A percentile compares a stretch with the other conserved stretches of the same genome.
These are phyloP conservation scores for Dicranocentrus wangi DNA, from an alignment of 2,888 invertebrate species.

Conservation along the genomic window DNA sequence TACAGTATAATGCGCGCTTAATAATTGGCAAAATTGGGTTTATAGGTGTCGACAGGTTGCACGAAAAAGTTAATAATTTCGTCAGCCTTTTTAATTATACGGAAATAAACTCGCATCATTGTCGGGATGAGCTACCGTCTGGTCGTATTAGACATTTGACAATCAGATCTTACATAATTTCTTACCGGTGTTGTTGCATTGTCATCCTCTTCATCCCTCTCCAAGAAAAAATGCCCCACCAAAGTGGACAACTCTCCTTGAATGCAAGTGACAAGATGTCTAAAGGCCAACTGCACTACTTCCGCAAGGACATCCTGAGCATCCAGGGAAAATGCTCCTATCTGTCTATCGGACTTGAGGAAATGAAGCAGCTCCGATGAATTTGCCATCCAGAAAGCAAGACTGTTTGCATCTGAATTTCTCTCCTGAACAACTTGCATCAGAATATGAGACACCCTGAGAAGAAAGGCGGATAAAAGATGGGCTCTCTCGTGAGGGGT, in stretches of 20 bases:
- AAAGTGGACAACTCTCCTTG: conserved; percentile 86
- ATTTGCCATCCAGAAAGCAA: conserved; percentile 98
- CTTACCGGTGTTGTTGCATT: conserved; percentile 80
- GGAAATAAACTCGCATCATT: no score
- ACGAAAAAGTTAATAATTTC: no score
- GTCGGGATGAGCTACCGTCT: no score
- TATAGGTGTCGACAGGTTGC: no score
- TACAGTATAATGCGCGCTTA: no score
- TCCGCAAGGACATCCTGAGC: conserved; percentile 95
- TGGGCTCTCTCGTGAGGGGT: conserved; percentile 94
- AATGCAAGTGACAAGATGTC: conserved; percentile 77
- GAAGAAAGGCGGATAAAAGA: conserved; percentile 89
- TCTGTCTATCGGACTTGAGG: conserved; percentile 94
- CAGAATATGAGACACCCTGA: conserved; percentile 84
- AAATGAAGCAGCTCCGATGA: conserved; percentile 97
- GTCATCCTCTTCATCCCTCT: conserved; percentile 81
- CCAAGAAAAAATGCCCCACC: conserved; percentile 86
- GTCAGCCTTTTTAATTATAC: no score
- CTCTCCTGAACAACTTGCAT: conserved; percentile 79
- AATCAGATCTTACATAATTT: no score
- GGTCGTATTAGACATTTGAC: no score
- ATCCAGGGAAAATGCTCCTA: conserved; percentile 92
- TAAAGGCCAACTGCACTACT: conserved; percentile 93
- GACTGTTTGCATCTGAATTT: conserved; percentile 87
- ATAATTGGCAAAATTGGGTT: no score